Percentiles rank a stretch among this genome's conserved stretches.
phyloP scores from a whole-genome alignment of 2,113 vertebrate genomes.

The Etia nguti region DNA sequence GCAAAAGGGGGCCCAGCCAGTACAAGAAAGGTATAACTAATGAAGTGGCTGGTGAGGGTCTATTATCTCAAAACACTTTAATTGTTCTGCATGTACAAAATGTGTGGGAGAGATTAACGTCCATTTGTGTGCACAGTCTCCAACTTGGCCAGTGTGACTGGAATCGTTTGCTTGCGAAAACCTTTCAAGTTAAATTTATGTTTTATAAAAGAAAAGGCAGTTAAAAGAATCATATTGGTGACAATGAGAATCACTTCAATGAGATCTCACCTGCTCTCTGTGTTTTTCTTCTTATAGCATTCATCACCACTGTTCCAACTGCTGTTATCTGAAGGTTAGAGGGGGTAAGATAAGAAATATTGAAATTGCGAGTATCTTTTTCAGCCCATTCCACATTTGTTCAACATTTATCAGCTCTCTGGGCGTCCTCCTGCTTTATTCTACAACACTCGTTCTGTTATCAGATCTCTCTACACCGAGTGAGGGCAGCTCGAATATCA shows the following conservation, averaged over 20 bases:
- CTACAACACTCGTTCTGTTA: background rate
- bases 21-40: background rate
- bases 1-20: rapidly evolving
- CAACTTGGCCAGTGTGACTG: background rate
- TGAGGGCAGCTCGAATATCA: background rate
- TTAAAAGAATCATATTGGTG: background rate
- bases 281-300: background rate
- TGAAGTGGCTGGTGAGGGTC: background rate
- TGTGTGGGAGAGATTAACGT: background rate
- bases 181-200: background rate
- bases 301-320: background rate
- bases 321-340: background rate
- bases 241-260: background rate
- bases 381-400: background rate
- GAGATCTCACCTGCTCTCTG: background rate
- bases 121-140: background rate
- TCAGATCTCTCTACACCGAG: background rate
- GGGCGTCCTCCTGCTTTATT: background rate
- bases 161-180: background rate
- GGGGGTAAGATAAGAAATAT: background rate
- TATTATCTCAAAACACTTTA: no score
- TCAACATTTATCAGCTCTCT: background rate
- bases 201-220: background rate
- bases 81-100: background rate
- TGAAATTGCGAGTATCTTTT: background rate